Evolutionary conservation across 23 tunicate genomes (phyloP).

Genomic region (Oikopleura dioica): DNA sequence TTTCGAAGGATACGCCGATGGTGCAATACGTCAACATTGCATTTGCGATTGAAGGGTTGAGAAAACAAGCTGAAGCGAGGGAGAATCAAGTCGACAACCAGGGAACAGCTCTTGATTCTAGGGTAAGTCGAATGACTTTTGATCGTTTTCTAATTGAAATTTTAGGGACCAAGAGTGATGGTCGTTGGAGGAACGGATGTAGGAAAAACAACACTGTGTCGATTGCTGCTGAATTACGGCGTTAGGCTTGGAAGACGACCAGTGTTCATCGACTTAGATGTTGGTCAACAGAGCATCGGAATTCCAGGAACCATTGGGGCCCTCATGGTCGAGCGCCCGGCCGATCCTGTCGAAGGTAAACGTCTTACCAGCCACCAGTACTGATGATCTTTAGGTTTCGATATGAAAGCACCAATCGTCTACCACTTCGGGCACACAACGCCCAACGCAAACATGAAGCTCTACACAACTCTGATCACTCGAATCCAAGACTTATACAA

Average conservation of each 20-base stretch:
- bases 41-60: slow-evolving; percentile 41
- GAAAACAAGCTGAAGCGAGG: slow-evolving; percentile 32
- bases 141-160: too few relatives aligned
- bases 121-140: too few relatives aligned
- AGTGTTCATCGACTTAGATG: slow-evolving; percentile 51
- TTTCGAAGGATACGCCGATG: slow-evolving; percentile 91
- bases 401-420: slow-evolving; percentile 20
- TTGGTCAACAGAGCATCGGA: slow-evolving; percentile 62
- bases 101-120: too few relatives aligned
- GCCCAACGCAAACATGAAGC: slow-evolving; percentile 58
- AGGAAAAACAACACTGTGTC: slow-evolving; percentile 57
- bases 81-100: too few relatives aligned
- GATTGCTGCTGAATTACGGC: slow-evolving; percentile 41
- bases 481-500: slow-evolving; percentile 65
- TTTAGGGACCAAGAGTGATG: slow-evolving; percentile 46
- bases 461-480: slow-evolving; percentile 42
- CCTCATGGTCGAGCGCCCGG: slow-evolving; percentile 52
- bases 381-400: background rate
- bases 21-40: slow-evolving; percentile 53
- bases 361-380: slow-evolving; percentile 21
- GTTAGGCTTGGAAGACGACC: slow-evolving; percentile 47
- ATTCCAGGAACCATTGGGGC: slow-evolving; percentile 84
- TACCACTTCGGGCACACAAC: slow-evolving; percentile 88
- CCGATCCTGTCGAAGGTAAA: slow-evolving; percentile 76
- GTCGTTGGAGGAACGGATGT: slow-evolving; percentile 75